Conservation (phyloP, 2,113 vertebrate genomes). For the Psittacara wagleri region DNA sequence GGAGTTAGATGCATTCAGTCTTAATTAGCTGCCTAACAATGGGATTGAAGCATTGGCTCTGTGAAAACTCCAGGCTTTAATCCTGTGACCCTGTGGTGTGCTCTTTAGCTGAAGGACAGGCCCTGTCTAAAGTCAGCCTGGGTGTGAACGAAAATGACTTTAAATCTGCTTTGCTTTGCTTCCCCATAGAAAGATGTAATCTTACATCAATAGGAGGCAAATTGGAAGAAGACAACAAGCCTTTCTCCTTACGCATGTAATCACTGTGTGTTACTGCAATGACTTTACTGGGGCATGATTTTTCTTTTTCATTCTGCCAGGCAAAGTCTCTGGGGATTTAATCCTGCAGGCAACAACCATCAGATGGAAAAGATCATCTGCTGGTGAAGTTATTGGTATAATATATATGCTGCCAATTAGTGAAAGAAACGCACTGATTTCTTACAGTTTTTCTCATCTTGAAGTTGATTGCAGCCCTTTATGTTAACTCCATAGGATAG, state of each 20-base stretch:
- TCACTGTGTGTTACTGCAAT: background rate
- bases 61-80: background rate
- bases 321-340: background rate
- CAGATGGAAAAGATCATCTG: constrained; percentile 30
- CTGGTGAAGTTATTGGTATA: constrained; percentile 48
- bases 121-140: background rate
- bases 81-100: background rate
- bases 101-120: background rate
- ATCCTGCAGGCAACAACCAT: constrained; percentile 21
- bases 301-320: background rate
- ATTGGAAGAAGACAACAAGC: background rate
- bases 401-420: constrained; percentile 16
- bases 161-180: constrained; percentile 1
- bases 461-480: background rate
- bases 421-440: background rate
- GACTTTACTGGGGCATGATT: background rate
- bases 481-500: background rate
- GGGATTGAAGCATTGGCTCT: background rate
- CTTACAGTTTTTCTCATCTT: background rate
- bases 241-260: background rate
- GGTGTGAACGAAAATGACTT: background rate
- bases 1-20: background rate
- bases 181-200: background rate
- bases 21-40: background rate
- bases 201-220: background rate